Conservation (phyloP, 2,113 vertebrate species). For the Mobula hypostoma region DNA sequence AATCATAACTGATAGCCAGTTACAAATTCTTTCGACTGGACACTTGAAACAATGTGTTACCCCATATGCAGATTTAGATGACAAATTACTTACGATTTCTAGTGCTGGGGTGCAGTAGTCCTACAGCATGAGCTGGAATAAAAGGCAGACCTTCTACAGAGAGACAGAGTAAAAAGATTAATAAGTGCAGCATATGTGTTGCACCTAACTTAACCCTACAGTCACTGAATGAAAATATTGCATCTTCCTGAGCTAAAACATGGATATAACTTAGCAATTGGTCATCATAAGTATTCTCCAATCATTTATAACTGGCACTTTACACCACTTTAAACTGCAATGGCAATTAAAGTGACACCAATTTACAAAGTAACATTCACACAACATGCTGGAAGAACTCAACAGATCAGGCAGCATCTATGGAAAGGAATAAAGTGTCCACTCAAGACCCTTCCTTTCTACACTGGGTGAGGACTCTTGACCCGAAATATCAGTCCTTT, state of each 20-base stretch:
- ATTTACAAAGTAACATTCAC: too few relatives aligned
- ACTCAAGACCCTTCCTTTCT: too few relatives aligned
- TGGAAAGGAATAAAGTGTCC: too few relatives aligned
- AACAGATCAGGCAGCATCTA: too few relatives aligned
- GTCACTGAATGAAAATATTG: not conserved
- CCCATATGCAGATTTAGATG: not conserved
- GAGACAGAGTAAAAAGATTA: not conserved
- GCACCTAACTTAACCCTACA: not conserved
- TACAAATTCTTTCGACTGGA: not conserved
- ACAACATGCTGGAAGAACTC: too few relatives aligned
- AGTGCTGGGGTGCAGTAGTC: slow-evolving; percentile 27
- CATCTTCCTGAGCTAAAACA: not conserved
- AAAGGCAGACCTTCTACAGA: slow-evolving; percentile 32
- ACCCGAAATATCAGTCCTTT: too few relatives aligned
- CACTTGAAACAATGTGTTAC: not conserved
- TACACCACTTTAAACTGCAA: not conserved
- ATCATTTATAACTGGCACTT: not conserved
- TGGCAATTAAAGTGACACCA: not conserved
- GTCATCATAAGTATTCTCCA: not conserved
- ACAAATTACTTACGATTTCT: slow-evolving; percentile 34
- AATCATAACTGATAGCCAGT: not conserved
- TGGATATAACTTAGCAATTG: not conserved
- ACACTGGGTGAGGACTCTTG: too few relatives aligned
- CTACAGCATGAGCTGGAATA: slow-evolving; percentile 24
- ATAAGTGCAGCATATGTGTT: not conserved